Base-by-base conservation (phyloP, 2,888 invertebrate species). In the Bhutanitis thaidina region DNA sequence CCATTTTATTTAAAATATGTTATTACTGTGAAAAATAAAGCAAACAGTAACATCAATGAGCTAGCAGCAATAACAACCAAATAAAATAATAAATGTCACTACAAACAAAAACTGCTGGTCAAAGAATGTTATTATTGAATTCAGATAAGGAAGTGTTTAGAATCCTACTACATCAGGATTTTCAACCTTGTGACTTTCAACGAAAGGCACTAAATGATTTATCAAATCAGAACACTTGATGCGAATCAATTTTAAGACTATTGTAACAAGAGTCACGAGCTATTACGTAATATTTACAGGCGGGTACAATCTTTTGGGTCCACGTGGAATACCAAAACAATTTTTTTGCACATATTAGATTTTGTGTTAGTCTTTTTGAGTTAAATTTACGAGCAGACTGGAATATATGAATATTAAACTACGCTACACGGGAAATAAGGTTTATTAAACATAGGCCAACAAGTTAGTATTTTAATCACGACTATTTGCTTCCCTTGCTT, bases 211-310 rank as follows among this genome's bases (percentile, higher is more conserved):
- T 59, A 43, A 66, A 73, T 77, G 45, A 63, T 65, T 61, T 60
- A 61, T 56, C 52, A 54, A 54, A 55, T 52, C 53, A 56, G 60
- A 65, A 57, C 56, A 74, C 65, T 74, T 88, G 62, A 62, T 60
- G 69, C 81, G 69, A 81, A 80, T 74, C 67, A 70, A 71, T 65
- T 66, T 65, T 59, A 66, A 70, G 65, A 56, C 61, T 64, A 60
- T 70, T 59, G 72, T 82, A 80, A 84, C 77, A 76, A 77, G 77
- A 87, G 83, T 89, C 88, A 89, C 88, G 88, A 86, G 88, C 74
- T 78, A 74, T 89, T 89, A 70, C 86, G 85, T 86, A 88, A 88
- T 74, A 61, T 58, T 58, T 48, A 59, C 56, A 60, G 62, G 61
- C 58, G 69, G 72, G 66, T 69, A 74, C 77, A 77, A 77, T 81